Evolutionary conservation across 2,888 invertebrate genomes (phyloP).

Genomic region (Vandiemenella viatica): DNA sequence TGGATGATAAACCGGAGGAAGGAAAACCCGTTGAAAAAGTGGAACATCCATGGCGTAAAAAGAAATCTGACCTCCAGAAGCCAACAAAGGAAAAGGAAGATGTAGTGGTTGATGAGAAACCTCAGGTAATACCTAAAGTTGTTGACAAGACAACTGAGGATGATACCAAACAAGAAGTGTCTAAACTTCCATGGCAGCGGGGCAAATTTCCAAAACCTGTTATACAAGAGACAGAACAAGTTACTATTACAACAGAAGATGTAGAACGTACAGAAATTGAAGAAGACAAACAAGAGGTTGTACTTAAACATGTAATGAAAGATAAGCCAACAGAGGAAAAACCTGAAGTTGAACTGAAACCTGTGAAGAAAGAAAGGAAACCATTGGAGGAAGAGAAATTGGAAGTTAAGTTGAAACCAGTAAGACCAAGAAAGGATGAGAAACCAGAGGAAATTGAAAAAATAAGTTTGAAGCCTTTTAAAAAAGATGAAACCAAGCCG

Average conservation of each 20-base stretch:
- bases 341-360: conserved; percentile 4
- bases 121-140: no score
- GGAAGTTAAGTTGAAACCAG: conserved; percentile 16
- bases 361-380: no score
- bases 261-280: no score
- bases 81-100: no score
- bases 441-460: conserved; percentile 15
- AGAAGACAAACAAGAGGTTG: conserved; percentile 7
- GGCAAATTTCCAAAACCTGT: conserved; percentile 1
- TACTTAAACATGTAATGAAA: conserved; percentile 10
- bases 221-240: conserved; percentile 5
- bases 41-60: no score
- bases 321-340: no score
- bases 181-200: background rate
- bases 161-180: background rate
- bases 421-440: conserved; percentile 3
- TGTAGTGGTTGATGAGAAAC: no score
- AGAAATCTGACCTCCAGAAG: no score
- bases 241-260: no score
- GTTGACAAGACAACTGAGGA: background rate
- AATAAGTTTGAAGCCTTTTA: conserved; percentile 17
- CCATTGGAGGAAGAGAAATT: conserved; percentile 11
- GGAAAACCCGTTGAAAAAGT: no score
- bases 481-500: conserved; percentile 18
- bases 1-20: background rate